Evolutionary conservation across 1,140 invertebrate genomes (phyloP), one percentile per base, ranked within the genome.

Genomic region (Drosophila lacteicornis): DNA sequence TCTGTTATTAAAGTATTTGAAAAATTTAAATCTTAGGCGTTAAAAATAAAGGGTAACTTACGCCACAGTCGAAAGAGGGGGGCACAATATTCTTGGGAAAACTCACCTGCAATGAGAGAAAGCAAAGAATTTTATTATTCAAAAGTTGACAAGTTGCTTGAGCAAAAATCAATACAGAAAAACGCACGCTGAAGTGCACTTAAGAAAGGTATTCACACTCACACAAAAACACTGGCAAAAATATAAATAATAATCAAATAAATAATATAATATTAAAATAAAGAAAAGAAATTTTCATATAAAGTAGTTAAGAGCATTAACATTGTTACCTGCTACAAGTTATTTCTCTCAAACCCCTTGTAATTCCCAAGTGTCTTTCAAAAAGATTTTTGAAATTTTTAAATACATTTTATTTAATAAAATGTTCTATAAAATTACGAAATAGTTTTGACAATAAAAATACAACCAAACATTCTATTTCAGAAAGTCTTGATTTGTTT

Each of bases 81-180:
- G 50, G 17, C 36, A 38, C 33, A 15, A 27, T 47, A 46, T 57
- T 51, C 57, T 63, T 47, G 36, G 46, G 55, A 75, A 83, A 81
- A 88, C 85, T 88, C 78, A 88, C 85, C 85, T 88, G 85, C 67
- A 88, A 88, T 22, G 53, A 76, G 51, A 73, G 17, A 51, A 68
- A 66, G 43, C 6, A n/a, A 45, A 43, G 51, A 40, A 49, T 49
- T 68, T 60, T 56, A 69, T 63, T 68, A 51, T 67, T 65, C 56
- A 65, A 59, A 62, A 77, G 49, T 62, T 77, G 30, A 56, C 55
- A 77, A 61, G 53, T 17, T 22, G 40, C 25, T 66, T 49, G 19
- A 51, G 80, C 19, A 57, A 47, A 68, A 70, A 49, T 60, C 61
- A 77, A 66, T 73, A 62, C 53, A 71, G 36, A 43, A 40, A 68